Base-by-base conservation (phyloP, 1,140 invertebrate genomes). In the Lamellibrachia luymesi region DNA sequence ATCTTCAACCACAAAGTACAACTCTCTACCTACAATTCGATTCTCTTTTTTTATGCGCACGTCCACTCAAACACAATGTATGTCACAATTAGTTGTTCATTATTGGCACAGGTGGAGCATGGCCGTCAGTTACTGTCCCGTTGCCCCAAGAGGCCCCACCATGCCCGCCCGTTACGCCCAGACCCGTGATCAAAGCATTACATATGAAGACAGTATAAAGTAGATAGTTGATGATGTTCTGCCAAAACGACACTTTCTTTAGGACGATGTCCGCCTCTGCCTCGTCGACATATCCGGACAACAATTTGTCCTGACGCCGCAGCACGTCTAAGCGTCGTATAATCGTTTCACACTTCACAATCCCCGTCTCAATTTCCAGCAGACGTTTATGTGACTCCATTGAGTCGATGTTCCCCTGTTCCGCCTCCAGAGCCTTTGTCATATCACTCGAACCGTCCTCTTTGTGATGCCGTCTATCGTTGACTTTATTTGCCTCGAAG, bases 221-320 rank as follows among this genome's bases (percentile, higher is more conserved):
- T 5, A 92, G 92, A 27, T 92, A 64, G 92, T 92, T 92, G 50
- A 7, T 92, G 50, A 13, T 2, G n/a, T 92, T 92, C 52, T 92
- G 92, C 92, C 92, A 92, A 64, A 92, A 92, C 92, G 92, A 51
- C 92, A 56, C 8, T 38, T 56, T 91, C 51, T 91, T 91, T 4
- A 91, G 51, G 8, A 91, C 91, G 25, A 0, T 13, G 2, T 91
- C 13, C 91, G 17, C 64, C 17, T 22, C 13, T 2, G 1, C 52
- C 52, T 7, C 6, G 52, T 56, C 6, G 1, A 80, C 64, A 22
- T 80, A 17, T 10, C 64, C 13, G 5, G 64, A 80, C 64, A 80
- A 22, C 52, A 56, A 56, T 56, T 56, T 17, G 52, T 56, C 17
- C 52, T 56, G 52, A 6, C 52, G 52, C 25, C 13, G 64, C 25